Base-by-base conservation (phyloP, 2,113 vertebrate genomes). In the Embiotoca jacksoni region DNA sequence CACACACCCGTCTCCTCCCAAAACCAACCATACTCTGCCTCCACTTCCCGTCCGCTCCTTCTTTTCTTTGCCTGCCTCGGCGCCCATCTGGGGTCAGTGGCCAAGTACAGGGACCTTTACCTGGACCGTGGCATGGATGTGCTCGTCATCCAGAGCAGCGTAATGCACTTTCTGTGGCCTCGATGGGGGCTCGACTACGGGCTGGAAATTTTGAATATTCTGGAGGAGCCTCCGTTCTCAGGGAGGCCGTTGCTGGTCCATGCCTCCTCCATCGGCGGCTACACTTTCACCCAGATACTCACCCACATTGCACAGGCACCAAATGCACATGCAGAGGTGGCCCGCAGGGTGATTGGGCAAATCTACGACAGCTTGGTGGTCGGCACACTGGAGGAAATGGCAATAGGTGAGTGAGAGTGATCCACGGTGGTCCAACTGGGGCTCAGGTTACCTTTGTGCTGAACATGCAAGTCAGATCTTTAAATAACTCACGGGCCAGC, bases 281-380 rank as follows among this genome's bases (percentile, higher is more conserved):
- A 84, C 78, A 92, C 89, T 0, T 92, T 93, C 84, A 85, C 81
- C 37, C 91, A 92, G 80, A 39, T 90, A 0, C 89, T 93, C 30
- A 69, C 36, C 71, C 90, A 92, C 68, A 60, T 92, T 0, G 50
- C 81, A 13, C 58, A 57, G n/a, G 50, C 77, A 15, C 70, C 47
- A 1, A 36, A 80, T 30, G 35, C 60, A 52, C 62, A 92, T 0
- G 23, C 36, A 0, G 23, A 6, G 11, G 59, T 92, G 46, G 9
- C 73, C 1, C 77, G 76, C 30, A 87, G 87, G 81, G 78, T 93
- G 39, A 55, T 55, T 5, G 91, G 92, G 0, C 89, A 90, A 23
- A 32, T 92, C 79, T 92, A 90, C 16, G 92, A 93, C 88, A 93
- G 91, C 78, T 16, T 93, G 30, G 92, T 92, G 75, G 85, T 64